Percentiles rank a stretch among this genome's conserved stretches.
phyloP scores from a whole-genome alignment of 2,888 invertebrate genomes.

The Arrhopalites spinosus region DNA sequence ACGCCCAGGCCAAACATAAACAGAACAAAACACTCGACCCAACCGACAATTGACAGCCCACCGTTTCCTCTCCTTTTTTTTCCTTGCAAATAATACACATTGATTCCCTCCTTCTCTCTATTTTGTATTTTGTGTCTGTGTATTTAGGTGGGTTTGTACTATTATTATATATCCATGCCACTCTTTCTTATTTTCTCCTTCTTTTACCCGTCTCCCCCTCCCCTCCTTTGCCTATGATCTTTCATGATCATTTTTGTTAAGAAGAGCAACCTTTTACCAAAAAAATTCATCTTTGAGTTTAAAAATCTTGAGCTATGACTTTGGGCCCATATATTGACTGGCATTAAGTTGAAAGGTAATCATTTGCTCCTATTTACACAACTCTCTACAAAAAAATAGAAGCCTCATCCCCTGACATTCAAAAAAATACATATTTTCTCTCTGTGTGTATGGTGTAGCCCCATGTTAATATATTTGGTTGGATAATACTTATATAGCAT shows the following conservation, averaged over 20 bases:
- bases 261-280: slow-evolving; percentile 15
- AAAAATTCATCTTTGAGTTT: background rate
- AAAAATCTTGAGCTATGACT: background rate
- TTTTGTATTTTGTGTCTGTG: background rate
- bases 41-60: slow-evolving; percentile 22
- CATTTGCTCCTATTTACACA: slow-evolving; percentile 30
- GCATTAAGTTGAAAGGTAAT: slow-evolving; percentile 24
- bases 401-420: slow-evolving; percentile 11
- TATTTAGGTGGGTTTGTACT: slow-evolving; percentile 19
- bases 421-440: background rate
- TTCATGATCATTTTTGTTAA: background rate
- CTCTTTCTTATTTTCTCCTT: background rate
- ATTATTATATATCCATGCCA: background rate
- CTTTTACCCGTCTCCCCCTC: background rate
- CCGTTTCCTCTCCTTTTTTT: slow-evolving; percentile 21
- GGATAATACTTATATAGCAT: background rate
- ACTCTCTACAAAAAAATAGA: background rate
- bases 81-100: slow-evolving; percentile 20
- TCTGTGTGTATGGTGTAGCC: too few relatives aligned
- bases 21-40: slow-evolving; percentile 29
- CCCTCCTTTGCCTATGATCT: background rate
- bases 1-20: slow-evolving; percentile 34
- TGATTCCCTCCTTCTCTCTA: background rate
- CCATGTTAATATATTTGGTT: background rate
- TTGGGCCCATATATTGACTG: background rate